Evolutionary conservation across 2,888 invertebrate genomes (phyloP).

Genomic region (Tethea ocularis): DNA sequence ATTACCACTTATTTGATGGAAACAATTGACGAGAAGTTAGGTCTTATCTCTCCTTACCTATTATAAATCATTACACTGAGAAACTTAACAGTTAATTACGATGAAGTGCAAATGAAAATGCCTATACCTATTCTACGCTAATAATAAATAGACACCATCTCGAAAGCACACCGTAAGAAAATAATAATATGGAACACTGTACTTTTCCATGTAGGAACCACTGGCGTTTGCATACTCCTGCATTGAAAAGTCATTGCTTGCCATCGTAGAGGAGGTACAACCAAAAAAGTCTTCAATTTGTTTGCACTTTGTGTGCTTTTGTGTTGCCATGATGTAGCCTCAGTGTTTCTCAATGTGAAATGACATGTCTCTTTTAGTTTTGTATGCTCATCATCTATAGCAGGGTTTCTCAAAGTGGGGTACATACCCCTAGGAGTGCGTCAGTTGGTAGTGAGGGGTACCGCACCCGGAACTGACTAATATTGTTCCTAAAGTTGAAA

Average conservation of each 20-base stretch:
- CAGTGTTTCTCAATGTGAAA: constrained; percentile 8
- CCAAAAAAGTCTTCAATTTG: constrained; percentile 36
- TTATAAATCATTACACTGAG: no score
- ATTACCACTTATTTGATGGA: no score
- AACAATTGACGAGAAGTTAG: no score
- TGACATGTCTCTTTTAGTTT: constrained; percentile 16
- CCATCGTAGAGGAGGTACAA: constrained; percentile 86
- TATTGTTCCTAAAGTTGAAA: no score
- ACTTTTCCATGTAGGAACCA: constrained; percentile 73
- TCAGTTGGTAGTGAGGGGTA: no score
- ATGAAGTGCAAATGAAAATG: no score
- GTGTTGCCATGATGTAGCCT: constrained; percentile 36
- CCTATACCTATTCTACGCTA: no score
- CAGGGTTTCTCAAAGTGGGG: neutral
- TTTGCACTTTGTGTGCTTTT: constrained; percentile 45
- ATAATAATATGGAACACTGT: constrained; percentile 9
- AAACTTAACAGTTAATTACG: no score
- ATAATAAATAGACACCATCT: neutral
- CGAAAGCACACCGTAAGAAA: neutral
- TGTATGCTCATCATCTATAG: constrained; percentile 10
- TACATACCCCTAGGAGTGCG: no score
- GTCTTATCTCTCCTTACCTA: no score
- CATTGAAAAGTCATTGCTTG: constrained; percentile 87
- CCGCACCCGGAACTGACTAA: no score
- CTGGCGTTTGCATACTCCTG: constrained; percentile 87